Base-by-base conservation (phyloP, 2,113 vertebrate genomes). In the Chloropsis cyanopogon region DNA sequence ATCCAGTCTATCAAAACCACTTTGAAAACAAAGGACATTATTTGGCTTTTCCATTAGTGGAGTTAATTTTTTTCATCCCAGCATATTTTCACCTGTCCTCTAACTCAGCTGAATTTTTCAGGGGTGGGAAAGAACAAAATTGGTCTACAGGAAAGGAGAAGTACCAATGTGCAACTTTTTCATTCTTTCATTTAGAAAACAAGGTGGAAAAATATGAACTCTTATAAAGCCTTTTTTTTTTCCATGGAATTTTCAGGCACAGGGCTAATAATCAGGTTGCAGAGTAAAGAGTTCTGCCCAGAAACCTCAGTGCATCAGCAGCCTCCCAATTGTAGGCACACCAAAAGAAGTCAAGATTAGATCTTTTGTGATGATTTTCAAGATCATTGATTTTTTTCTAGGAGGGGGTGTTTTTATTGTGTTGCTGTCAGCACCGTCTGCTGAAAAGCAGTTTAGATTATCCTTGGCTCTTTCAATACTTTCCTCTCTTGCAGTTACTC, bases 401-500 rank as follows among this genome's bases (percentile, higher is more conserved):
- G 76, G 65, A 92, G 28, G 29, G 49, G 61, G 75, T 59, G 72
- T 18, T 12, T 75, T 69, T 80, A 89, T 92, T 84, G 59, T 72
- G 81, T 77, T 91, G 69, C 60, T 91, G 94, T 96, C 96, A 95
- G 94, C 93, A 83, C n/a, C 88, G 73, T 52, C 59, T 89, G 57
- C 77, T 92, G 78, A 93, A 91, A 85, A 90, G 33, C 54, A 60
- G 83, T 77, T 95, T 94, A 94, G 82, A 86, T 81, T 93, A 81
- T 87, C 94, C 87, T 97, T 96, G 89, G 85, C 52, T 94, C 86
- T 91, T 83, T 92, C 81, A 94, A 86, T 96, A 95, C 75, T 84
- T 95, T 93, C 65, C 54, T 92, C 21, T 82, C 75, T 57, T 53
- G 15, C 37, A 54, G 63, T 54, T 88, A 49, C 50, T 88, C 80